Base-by-base conservation (phyloP, 2,888 invertebrate genomes). In the Cinara cedri region DNA sequence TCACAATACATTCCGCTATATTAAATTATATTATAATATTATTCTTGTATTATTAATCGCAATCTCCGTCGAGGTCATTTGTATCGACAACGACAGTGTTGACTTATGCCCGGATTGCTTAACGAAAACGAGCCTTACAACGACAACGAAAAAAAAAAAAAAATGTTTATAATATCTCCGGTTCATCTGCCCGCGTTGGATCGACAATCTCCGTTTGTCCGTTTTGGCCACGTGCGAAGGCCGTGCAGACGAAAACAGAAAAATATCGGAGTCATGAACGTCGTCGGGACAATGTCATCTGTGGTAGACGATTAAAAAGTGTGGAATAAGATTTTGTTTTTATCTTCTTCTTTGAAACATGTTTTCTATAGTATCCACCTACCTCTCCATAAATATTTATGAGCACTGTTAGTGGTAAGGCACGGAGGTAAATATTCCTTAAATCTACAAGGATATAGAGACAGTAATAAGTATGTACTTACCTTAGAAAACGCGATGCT, bases 171-270 rank as follows among this genome's bases (percentile, higher is more conserved):
- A 34, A 34, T 34, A 34, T 21, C 26, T 49, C 13, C 49, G 68
- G 49, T 51, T 68, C 26, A 21, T 68, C 24, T 51, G 26, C 44
- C 49, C 49, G 34, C 34, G 26, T 26, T 21, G 46, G 24, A 66
- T 66, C 66, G 66, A 49, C 46, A 68, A 51, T 68, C 68, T 68
- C 24, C 51, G 21, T n/a, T n/a, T n/a, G n/a, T n/a, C n/a, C n/a
- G n/a, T n/a, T n/a, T n/a, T n/a, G n/a, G n/a, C n/a, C n/a, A n/a
- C n/a, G n/a, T 26, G 46, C 49, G 14, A 51, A 70, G 70, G 68
- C 34, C 34, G 34, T 54, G 19, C 34, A 34, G 34, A 54, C 14
- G 14, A 42, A 54, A 34, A 34, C 34, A 34, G 34, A 34, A 34
- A 11, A 68, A 68, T 24, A 24, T 66, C 9, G 46, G n/a, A 68